phyloP scores from a whole-genome alignment of 2,113 vertebrate genomes.

The cattle (Bos taurus) region ARS-UCD2.0 NC_037340.1:52470001-52470500 shows the following conservation, averaged over 20 bases:
- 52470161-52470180: constrained; percentile 1
- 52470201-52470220: background rate
- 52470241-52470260: background rate
- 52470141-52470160: constrained; percentile 55
- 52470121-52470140: constrained; percentile 56
- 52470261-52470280: background rate
- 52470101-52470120: constrained; percentile 55
- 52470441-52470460: background rate
- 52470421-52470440: background rate
- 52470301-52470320: background rate
- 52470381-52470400: background rate
- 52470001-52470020: background rate
- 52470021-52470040: background rate
- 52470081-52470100: constrained; percentile 29
- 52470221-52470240: background rate
- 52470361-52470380: background rate
- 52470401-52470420: background rate
- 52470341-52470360: background rate
- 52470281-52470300: background rate
- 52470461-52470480: background rate
- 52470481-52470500: background rate
- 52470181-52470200: background rate
- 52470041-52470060: background rate
- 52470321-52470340: background rate
- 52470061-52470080: background rate